Evolutionary conservation across 2,113 vertebrate species (phyloP).

Genomic region (Reinhardtius hippoglossoides): DNA sequence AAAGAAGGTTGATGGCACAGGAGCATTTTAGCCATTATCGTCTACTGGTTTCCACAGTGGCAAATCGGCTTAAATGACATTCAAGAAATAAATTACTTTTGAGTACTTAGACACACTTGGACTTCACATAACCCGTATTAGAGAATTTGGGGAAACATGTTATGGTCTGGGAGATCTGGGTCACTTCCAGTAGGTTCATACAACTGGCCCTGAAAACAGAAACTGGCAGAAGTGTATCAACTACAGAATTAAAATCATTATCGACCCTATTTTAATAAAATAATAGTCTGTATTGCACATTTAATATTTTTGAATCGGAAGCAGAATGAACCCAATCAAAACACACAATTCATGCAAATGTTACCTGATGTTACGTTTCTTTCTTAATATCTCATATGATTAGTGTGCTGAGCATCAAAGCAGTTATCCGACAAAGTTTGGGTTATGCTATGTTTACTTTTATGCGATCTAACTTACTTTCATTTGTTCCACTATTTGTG

Average conservation of each 20-base stretch:
- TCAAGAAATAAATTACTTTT: slow-evolving; percentile 15
- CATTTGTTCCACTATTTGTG: neutral
- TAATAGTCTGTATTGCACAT: too few species aligned
- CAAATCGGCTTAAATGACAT: slow-evolving; percentile 4
- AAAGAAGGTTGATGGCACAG: slow-evolving; percentile 59
- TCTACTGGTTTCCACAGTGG: slow-evolving; percentile 9
- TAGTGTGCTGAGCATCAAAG: too few species aligned
- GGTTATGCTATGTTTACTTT: neutral
- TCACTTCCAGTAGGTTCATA: neutral
- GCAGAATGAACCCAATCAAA: neutral
- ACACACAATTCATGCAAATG: neutral
- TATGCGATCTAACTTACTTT: too few species aligned
- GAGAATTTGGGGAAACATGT: slow-evolving; percentile 8
- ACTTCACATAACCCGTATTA: slow-evolving; percentile 1
- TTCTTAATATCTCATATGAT: neutral
- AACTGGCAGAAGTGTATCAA: neutral
- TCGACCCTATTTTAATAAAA: too few species aligned
- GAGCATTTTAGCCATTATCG: slow-evolving; percentile 34
- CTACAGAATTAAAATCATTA: neutral
- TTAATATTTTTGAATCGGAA: neutral
- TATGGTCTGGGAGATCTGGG: neutral
- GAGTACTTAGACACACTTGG: slow-evolving; percentile 14
- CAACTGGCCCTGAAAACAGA: neutral
- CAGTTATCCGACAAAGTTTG: neutral
- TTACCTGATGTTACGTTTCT: neutral